phyloP scores from a whole-genome alignment of 1,140 invertebrate genomes.

The Zaprionus taronus region DNA sequence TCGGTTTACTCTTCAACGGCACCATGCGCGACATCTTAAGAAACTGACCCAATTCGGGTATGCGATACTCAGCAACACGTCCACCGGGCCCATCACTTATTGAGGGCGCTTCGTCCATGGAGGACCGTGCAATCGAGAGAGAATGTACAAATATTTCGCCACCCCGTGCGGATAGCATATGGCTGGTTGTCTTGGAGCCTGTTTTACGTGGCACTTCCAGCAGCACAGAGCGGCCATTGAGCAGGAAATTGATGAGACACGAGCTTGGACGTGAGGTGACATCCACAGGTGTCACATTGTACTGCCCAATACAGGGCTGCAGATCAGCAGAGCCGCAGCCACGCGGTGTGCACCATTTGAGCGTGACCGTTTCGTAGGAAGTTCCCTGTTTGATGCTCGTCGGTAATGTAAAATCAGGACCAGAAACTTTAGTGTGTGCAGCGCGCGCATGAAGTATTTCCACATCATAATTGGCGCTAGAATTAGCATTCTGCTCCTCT shows the following conservation, averaged over 20 bases:
- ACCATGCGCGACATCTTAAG: conserved; percentile 94
- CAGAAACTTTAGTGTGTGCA: conserved; percentile 92
- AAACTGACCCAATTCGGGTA: conserved; percentile 93
- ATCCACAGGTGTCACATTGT: conserved; percentile 97
- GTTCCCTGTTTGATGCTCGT: conserved; percentile 85
- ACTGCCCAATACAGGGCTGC: conserved; percentile 93
- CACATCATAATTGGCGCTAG: conserved; percentile 99
- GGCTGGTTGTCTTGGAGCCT: conserved; percentile 95
- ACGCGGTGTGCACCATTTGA: conserved; percentile 98
- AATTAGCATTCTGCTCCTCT: conserved; percentile 99
- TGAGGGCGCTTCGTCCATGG: conserved; percentile 97
- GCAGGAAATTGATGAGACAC: conserved; percentile 97
- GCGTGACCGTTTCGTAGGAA: conserved; percentile 90
- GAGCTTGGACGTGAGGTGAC: conserved; percentile 97
- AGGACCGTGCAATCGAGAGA: conserved; percentile 92
- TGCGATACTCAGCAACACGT: conserved; percentile 96
- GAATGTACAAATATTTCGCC: conserved; percentile 98
- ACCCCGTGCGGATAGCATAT: conserved; percentile 96
- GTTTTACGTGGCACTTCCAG: conserved; percentile 96
- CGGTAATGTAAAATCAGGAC: conserved; percentile 86
- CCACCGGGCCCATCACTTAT: conserved; percentile 97
- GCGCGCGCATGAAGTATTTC: conserved; percentile 95
- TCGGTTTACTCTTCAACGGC: conserved; percentile 87
- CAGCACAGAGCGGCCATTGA: conserved; percentile 97
- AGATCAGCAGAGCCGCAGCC: conserved; percentile 91